phyloP scores from a whole-genome alignment of 2,113 vertebrate genomes.

The Lathamus discolor region DNA sequence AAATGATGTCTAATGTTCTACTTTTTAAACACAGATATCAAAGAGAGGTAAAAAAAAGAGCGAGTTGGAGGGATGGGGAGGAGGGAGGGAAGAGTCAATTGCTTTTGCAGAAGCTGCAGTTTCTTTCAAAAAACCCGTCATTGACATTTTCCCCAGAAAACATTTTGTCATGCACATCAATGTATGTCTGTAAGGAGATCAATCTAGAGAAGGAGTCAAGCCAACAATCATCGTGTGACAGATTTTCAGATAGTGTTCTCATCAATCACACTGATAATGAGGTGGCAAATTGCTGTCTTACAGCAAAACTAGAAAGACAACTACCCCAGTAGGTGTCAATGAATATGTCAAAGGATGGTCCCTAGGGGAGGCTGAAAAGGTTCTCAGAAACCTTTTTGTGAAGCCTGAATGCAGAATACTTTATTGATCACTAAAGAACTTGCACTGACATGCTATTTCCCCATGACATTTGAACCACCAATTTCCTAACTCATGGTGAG shows the following conservation, averaged over 20 bases:
- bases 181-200: conserved; percentile 39
- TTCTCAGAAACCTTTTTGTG: conserved; percentile 64
- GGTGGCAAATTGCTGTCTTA: conserved; percentile 81
- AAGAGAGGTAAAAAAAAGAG: not conserved
- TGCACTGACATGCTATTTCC: conserved; percentile 75
- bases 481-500: conserved; percentile 28
- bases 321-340: conserved; percentile 66
- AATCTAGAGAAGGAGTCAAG: conserved; percentile 36
- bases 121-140: conserved; percentile 75
- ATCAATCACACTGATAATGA: conserved; percentile 80
- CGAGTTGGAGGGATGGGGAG: not conserved
- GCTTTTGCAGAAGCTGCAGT: conserved; percentile 74
- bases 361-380: conserved; percentile 48
- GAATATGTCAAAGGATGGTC: conserved; percentile 69
- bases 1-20: conserved; percentile 37
- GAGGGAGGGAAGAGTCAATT: conserved; percentile 38
- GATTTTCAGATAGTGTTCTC: conserved; percentile 62
- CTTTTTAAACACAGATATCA: conserved; percentile 58
- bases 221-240: conserved; percentile 60
- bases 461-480: conserved; percentile 61
- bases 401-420: conserved; percentile 69
- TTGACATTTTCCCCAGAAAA: conserved; percentile 12
- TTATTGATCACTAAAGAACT: conserved; percentile 78
- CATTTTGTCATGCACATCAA: conserved; percentile 63
- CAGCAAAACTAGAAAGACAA: conserved; percentile 72